Percentiles rank a stretch among this genome's conserved stretches.
Evolutionary conservation across 2,113 vertebrate species (phyloP).

Genomic region (Oncorhynchus clarkii): DNA sequence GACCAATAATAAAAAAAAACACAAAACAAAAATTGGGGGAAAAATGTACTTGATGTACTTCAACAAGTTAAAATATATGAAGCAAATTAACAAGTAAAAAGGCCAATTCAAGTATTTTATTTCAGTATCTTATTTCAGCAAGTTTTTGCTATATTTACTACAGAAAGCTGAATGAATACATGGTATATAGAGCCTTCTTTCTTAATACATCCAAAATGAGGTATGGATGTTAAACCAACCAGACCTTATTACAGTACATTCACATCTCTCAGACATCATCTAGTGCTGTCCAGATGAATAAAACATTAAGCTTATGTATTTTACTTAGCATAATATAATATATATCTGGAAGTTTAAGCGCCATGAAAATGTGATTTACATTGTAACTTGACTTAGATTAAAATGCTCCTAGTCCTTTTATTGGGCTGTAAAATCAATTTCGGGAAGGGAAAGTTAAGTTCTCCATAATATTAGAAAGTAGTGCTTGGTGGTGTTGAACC

Average conservation of each 20-base stretch:
- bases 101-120: conserved; percentile 15
- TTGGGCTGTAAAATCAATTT: conserved; percentile 3
- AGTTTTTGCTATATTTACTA: conserved; percentile 14
- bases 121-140: conserved; percentile 1
- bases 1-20: background rate
- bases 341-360: conserved; percentile 39
- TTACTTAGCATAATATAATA: conserved; percentile 17
- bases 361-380: conserved; percentile 40
- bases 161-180: conserved; percentile 35
- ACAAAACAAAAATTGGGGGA: background rate
- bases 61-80: background rate
- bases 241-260: conserved; percentile 16
- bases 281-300: conserved; percentile 12
- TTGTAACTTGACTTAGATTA: conserved; percentile 25
- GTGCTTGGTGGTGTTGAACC: conserved; percentile 31
- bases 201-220: conserved; percentile 35
- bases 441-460: background rate
- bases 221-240: conserved; percentile 5
- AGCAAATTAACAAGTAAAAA: background rate
- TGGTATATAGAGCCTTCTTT: conserved; percentile 20
- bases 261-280: conserved; percentile 27
- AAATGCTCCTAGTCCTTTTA: conserved; percentile 11
- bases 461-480: conserved; percentile 28
- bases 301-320: conserved; percentile 19
- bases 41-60: background rate